phyloP scores from a whole-genome alignment of 2,113 vertebrate genomes.

The Oryzias curvinotus region DNA sequence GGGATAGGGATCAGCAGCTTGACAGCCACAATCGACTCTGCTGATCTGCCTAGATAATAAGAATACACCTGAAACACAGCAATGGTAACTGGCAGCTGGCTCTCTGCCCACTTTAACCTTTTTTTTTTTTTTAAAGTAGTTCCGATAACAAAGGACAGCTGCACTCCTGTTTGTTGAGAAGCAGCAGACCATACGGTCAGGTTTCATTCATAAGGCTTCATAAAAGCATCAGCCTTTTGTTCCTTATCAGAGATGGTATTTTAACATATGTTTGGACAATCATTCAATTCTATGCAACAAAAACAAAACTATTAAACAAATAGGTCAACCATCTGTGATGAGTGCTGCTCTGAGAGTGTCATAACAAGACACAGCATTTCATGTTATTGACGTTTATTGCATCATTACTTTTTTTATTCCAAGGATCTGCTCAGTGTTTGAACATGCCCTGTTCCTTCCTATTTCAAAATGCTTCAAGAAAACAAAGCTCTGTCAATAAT shows the following conservation, averaged over 20 bases:
- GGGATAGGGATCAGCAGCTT: constrained; percentile 6
- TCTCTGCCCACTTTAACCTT: constrained; percentile 24
- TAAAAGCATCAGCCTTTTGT: constrained; percentile 19
- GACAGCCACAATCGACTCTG: constrained; percentile 31
- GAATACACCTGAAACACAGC: constrained; percentile 40
- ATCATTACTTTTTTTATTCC: constrained; percentile 22
- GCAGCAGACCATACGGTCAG: constrained; percentile 36
- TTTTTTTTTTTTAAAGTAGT: not conserved
- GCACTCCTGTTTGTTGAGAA: constrained; percentile 21
- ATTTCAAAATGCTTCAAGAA: constrained; percentile 48
- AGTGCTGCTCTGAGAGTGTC: constrained; percentile 1
- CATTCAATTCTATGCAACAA: not conserved
- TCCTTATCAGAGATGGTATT: constrained; percentile 10
- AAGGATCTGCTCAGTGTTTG: constrained; percentile 33
- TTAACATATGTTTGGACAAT: not conserved
- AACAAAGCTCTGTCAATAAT: constrained; percentile 27
- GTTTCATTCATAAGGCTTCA: constrained; percentile 35
- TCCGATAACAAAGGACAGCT: constrained; percentile 36
- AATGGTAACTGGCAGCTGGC: constrained; percentile 40
- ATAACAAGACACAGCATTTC: constrained; percentile 57
- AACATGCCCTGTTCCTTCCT: constrained; percentile 43
- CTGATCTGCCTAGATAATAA: constrained; percentile 62
- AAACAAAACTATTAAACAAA: not conserved
- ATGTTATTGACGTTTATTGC: constrained; percentile 34
- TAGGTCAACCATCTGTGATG: not conserved